Evolutionary conservation across 2,113 vertebrate species (phyloP).

Genomic region (Carassius carassius): DNA sequence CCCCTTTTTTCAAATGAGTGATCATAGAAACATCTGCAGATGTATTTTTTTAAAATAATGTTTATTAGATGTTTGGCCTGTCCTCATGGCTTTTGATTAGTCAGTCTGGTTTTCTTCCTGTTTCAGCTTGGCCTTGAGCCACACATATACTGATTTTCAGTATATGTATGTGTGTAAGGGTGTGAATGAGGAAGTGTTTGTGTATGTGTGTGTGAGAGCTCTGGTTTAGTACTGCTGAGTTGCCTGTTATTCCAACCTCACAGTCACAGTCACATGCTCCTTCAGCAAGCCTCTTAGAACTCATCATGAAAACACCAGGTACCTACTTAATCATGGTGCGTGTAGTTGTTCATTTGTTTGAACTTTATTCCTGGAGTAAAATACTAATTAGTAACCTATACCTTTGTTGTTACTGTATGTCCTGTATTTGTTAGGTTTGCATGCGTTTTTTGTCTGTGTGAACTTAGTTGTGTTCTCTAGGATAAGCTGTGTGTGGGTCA

Average conservation of each 20-base stretch:
- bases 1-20: background rate
- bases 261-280: conserved; percentile 52
- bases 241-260: conserved; percentile 54
- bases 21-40: background rate
- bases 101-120: conserved; percentile 43
- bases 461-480: background rate
- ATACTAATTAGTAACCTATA: conserved; percentile 38
- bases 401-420: conserved; percentile 1
- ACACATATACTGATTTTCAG: conserved; percentile 48
- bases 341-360: conserved; percentile 14
- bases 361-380: conserved; percentile 12
- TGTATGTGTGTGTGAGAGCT: conserved; percentile 32
- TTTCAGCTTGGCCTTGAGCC: conserved; percentile 48
- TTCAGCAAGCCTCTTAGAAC: conserved; percentile 22
- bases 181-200: conserved; percentile 49
- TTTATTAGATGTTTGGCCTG: conserved; percentile 19
- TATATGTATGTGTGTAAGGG: conserved; percentile 38
- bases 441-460: conserved; percentile 5
- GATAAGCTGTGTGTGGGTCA: conserved; percentile 38
- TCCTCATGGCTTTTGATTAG: conserved; percentile 38
- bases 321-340: background rate
- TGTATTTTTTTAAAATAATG: background rate
- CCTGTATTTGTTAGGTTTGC: background rate
- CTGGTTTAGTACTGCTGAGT: conserved; percentile 57
- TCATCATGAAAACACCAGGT: conserved; percentile 54